Evolutionary conservation across 2,888 invertebrate species (phyloP), one percentile per base, ranked within the genome.

Genomic region (Galerucella nymphaeae): DNA sequence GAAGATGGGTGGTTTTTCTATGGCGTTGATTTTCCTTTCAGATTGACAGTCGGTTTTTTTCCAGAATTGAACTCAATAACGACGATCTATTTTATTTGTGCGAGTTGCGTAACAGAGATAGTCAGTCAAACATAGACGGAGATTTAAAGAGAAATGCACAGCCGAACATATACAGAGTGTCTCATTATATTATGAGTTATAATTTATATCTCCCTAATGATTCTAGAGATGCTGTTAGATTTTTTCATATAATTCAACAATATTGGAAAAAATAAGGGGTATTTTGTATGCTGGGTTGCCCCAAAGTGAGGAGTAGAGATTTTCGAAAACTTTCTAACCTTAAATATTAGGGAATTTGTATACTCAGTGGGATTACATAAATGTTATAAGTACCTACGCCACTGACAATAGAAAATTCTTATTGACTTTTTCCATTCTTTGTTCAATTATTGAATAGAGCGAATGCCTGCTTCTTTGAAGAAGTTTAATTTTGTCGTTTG

Each of bases 371-470:
- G n/a, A n/a, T n/a, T n/a, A n/a, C n/a, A n/a, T 30, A 5, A 6
- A 38, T 38, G 30, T 38, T 38, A 9, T 38, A 38, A 38, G 53
- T 18, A 42, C n/a, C n/a, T n/a, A n/a, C 58, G 58, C 48, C 58
- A 23, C 48, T 66, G 66, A 14, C 23, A 41, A 58, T 68, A 64
- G 64, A 58, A 68, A 72, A 72, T 68, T 64, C 72, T 74, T 74
- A 74, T 74, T 74, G 71, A 65, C 66, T 71, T 69, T 62, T 38
- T 68, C 68, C 64, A 71, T 71, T 66, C 70, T 70, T 73, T 66
- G 73, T 70, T 73, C 70, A 73, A 73, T 73, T 73, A 66, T 70
- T 50, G 73, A 70, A 73, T 70, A n/a, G 63, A 58, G 53, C 63
- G 66, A 55, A 53, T 61, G 71, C 53, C 42, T 62, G 55, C 66